phyloP scores from a whole-genome alignment of 1,140 invertebrate species.

The Drosophila neocordata region DNA sequence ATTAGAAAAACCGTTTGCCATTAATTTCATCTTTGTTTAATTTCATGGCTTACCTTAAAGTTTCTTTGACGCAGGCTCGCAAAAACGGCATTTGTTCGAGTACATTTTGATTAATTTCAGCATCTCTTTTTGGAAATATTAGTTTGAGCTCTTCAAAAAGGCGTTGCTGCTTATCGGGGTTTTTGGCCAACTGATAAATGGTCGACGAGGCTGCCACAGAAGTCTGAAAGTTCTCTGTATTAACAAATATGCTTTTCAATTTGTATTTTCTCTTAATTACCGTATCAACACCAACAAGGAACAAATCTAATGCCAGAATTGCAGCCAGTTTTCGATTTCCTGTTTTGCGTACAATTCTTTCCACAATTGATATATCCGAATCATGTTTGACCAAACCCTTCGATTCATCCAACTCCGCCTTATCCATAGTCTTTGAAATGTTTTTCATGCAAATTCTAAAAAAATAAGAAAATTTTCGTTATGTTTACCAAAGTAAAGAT shows the following conservation, averaged over 20 bases:
- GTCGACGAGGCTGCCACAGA: conserved; percentile 90
- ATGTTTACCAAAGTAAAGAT: too few species aligned
- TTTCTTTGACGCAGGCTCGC: conserved; percentile 95
- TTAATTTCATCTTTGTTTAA: neutral
- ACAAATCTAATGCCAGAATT: conserved; percentile 90
- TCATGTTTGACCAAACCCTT: conserved; percentile 73
- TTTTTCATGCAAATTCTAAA: conserved; percentile 86
- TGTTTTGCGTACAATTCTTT: conserved; percentile 86
- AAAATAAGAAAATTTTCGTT: too few species aligned
- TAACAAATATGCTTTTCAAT: neutral
- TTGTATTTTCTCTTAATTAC: conserved; percentile 83
- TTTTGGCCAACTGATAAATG: conserved; percentile 90
- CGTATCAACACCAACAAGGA: conserved; percentile 94
- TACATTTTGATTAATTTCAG: conserved; percentile 85
- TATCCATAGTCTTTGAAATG: conserved; percentile 84
- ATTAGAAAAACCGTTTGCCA: neutral
- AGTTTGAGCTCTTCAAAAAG: conserved; percentile 88
- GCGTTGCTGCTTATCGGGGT: conserved; percentile 89
- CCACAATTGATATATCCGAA: conserved; percentile 85
- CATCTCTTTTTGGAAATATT: conserved; percentile 85
- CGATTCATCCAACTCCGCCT: conserved; percentile 76
- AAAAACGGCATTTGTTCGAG: conserved; percentile 90
- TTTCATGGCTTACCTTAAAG: conserved; percentile 87
- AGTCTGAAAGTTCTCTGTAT: conserved; percentile 84
- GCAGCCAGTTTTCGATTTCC: conserved; percentile 88